Evolutionary conservation across 2,888 invertebrate genomes (phyloP).

Genomic region (Peribatodes rhomboidaria): DNA sequence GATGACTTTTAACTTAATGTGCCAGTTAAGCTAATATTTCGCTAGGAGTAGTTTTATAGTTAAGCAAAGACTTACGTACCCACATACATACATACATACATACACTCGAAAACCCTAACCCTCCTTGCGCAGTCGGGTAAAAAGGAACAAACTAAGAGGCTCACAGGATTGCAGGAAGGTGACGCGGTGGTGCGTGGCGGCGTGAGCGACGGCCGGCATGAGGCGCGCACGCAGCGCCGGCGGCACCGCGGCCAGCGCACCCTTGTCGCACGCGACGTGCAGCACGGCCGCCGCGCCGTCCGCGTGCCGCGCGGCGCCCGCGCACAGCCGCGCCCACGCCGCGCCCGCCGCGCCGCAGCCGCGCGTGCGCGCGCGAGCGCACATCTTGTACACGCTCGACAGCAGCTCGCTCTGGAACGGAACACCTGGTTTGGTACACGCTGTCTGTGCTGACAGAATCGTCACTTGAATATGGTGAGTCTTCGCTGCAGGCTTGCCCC

Average conservation of each 20-base stretch:
- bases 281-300: constrained; percentile 60
- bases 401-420: constrained; percentile 66
- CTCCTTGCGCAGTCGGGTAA: no score
- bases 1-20: no score
- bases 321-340: constrained; percentile 57
- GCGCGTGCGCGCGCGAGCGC: constrained; percentile 37
- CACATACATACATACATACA: no score
- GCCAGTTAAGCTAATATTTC: no score
- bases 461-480: no score
- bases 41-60: no score
- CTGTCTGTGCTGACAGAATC: no score
- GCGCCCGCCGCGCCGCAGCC: constrained; percentile 43
- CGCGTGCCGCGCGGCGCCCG: constrained; percentile 46
- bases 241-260: constrained; percentile 54
- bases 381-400: constrained; percentile 52
- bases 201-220: constrained; percentile 74
- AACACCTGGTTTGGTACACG: no score
- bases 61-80: no score
- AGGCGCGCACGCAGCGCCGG: constrained; percentile 55
- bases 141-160: constrained; percentile 27
- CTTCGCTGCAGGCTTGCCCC: no score
- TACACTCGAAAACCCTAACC: no score
- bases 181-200: constrained; percentile 68
- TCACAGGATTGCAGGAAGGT: constrained; percentile 70
- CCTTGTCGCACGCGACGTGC: constrained; percentile 38